These are phyloP conservation scores for Drosophila subobscura DNA, from an alignment of 1,140 invertebrate genomes.

Conservation along the genomic window DNA sequence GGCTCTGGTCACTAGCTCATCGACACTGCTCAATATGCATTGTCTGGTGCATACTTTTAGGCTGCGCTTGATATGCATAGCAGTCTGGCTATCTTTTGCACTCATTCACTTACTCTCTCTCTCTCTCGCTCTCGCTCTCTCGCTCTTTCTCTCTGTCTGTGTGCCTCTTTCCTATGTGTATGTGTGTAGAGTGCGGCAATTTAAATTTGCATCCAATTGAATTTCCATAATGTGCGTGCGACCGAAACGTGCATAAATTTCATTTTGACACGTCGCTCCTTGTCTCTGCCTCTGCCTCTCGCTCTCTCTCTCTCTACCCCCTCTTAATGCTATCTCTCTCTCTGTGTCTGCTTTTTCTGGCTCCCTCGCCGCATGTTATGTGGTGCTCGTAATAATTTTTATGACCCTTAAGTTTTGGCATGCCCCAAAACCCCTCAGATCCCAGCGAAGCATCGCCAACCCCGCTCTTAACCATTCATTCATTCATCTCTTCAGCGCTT, in stretches of 20 bases:
- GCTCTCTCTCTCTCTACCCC: not conserved
- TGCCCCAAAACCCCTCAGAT: conserved; percentile 21
- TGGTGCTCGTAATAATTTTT: conserved; percentile 75
- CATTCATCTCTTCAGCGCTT: conserved; percentile 15
- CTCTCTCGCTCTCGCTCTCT: conserved; percentile 1
- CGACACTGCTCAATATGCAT: conserved; percentile 60
- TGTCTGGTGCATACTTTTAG: conserved; percentile 61
- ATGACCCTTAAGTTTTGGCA: conserved; percentile 73
- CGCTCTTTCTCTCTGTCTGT: conserved; percentile 3
- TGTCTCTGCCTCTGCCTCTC: not conserved
- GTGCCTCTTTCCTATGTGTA: not conserved
- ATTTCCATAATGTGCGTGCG: conserved; percentile 71
- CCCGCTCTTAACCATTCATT: conserved; percentile 1
- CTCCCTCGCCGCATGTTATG: conserved; percentile 49
- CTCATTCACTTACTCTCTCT: too few species aligned
- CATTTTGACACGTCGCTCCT: conserved; percentile 57
- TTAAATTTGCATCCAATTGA: conserved; percentile 78
- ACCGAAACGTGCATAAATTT: conserved; percentile 74
- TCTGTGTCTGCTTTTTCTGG: not conserved
- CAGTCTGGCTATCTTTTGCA: not conserved
- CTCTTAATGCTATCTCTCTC: conserved; percentile 23
- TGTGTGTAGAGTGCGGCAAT: conserved; percentile 48
- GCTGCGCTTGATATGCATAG: conserved; percentile 56
- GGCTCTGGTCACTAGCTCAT: conserved; percentile 9
- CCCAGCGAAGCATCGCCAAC: not conserved